These are phyloP conservation scores for Aix galericulata DNA, from an alignment of 2,113 vertebrate genomes.

Conservation along the genomic window DNA sequence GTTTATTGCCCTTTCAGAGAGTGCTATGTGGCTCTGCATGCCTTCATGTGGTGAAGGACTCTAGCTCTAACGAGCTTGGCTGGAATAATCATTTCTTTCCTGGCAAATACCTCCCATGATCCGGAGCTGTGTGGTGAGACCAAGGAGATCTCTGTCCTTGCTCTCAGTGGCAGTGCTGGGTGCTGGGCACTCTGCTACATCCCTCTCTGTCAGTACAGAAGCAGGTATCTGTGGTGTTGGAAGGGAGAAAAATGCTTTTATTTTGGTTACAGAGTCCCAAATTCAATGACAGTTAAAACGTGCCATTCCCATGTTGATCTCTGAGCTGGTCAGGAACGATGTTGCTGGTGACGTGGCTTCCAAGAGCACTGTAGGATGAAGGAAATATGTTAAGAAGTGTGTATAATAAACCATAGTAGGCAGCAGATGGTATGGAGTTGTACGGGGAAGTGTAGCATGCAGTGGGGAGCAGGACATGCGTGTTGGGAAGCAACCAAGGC, in stretches of 20 bases:
- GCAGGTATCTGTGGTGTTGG: background rate
- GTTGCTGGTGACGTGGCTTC: background rate
- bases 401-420: background rate
- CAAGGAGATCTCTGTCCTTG: background rate
- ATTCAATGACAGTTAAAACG: background rate
- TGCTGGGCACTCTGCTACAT: background rate
- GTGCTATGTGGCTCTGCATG: background rate
- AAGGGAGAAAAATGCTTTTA: background rate
- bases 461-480: background rate
- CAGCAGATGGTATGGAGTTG: background rate
- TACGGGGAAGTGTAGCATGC: background rate
- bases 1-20: background rate
- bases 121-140: background rate
- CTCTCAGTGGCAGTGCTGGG: background rate
- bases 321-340: background rate
- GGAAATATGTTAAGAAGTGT: background rate
- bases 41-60: constrained; percentile 28
- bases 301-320: background rate
- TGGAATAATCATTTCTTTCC: constrained; percentile 8
- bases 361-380: no score
- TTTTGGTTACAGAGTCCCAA: background rate
- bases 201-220: background rate
- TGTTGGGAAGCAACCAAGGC: background rate
- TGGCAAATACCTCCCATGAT: background rate
- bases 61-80: background rate